Percentiles rank a stretch among this genome's conserved stretches.
These are phyloP conservation scores for Brevimyrus niger DNA, from an alignment of 2,113 vertebrate genomes.

Conservation along the genomic window DNA sequence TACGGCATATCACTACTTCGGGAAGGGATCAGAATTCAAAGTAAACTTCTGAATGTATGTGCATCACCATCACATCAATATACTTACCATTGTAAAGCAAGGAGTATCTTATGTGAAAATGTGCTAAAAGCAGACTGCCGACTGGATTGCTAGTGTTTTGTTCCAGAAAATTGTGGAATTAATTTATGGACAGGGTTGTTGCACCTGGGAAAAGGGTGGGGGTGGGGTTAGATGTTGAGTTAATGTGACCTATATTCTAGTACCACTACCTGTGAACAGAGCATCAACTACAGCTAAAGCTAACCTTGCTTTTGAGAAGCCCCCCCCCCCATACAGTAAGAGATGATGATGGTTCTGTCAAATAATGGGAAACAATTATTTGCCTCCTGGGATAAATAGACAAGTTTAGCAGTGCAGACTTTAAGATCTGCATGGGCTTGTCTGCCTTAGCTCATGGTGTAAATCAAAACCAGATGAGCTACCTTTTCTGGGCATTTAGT, in stretches of 20 bases:
- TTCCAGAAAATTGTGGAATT: not conserved
- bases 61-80: not conserved
- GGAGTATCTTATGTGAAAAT: not conserved
- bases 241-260: constrained; percentile 5
- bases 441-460: not conserved
- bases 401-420: not conserved
- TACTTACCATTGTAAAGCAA: not conserved
- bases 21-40: not conserved
- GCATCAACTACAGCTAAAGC: not conserved
- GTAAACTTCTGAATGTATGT: not conserved
- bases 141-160: not conserved
- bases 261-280: not conserved
- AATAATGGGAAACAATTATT: not conserved
- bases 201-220: not conserved
- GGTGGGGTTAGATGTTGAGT: not conserved
- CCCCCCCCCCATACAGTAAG: not conserved
- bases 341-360: not conserved
- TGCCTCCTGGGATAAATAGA: not conserved
- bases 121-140: not conserved
- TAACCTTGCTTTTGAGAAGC: not conserved
- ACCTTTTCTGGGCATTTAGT: not conserved
- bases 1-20: not conserved
- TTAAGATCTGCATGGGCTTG: not conserved
- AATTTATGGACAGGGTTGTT: not conserved
- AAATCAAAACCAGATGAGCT: constrained; percentile 1